These are phyloP conservation scores for Cephus cinctus DNA, from an alignment of 1,140 invertebrate genomes.

Conservation along the genomic window DNA sequence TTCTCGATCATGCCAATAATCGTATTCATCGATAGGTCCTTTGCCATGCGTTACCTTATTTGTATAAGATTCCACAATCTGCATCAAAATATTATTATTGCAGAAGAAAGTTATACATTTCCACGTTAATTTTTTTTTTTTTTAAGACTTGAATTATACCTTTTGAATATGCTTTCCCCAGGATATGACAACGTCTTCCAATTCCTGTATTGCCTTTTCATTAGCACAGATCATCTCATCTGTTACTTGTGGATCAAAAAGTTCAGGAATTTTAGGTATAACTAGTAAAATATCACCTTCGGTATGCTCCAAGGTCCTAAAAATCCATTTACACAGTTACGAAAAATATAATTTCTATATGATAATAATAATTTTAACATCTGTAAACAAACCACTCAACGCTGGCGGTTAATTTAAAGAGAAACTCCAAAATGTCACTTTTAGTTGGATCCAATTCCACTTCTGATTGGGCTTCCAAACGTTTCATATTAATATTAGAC, in stretches of 20 bases:
- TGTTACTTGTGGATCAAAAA: conserved; percentile 54
- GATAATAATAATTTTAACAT: neutral
- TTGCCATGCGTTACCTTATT: conserved; percentile 60
- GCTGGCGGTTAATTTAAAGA: conserved; percentile 38
- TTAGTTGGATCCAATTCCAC: conserved; percentile 33
- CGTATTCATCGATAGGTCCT: conserved; percentile 78
- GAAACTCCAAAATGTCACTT: conserved; percentile 36
- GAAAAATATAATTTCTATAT: neutral
- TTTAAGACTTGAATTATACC: conserved; percentile 39
- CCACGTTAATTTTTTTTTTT: neutral
- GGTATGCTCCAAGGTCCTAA: conserved; percentile 67
- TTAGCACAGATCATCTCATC: conserved; percentile 53
- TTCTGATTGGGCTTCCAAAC: no score
- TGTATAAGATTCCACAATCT: conserved; percentile 37
- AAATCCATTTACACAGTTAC: conserved; percentile 2
- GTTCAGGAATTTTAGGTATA: conserved; percentile 58
- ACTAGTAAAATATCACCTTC: conserved; percentile 66
- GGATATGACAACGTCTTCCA: conserved; percentile 64
- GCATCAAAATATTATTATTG: conserved; percentile 4
- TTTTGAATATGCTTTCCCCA: conserved; percentile 70
- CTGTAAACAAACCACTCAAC: conserved; percentile 33
- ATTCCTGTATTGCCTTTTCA: conserved; percentile 55
- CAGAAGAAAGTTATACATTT: neutral
- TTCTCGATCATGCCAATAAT: conserved; percentile 79
- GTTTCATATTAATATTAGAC: no score